phyloP scores from a whole-genome alignment of 2,797 vertebrate genomes.

The Muscicapa comitata region DNA sequence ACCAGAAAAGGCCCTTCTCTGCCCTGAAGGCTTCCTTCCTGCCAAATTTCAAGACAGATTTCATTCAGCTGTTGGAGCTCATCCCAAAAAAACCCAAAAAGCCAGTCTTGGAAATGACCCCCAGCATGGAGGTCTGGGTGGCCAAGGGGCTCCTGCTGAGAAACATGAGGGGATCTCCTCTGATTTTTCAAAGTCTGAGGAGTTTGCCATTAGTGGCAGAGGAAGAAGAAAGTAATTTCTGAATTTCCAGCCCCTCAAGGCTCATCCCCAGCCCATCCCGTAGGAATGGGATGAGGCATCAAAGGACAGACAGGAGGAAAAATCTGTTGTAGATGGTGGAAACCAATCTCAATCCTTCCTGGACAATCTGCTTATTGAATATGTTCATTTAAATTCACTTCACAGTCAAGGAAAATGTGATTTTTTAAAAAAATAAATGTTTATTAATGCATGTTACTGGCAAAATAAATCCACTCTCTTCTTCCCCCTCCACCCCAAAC shows the following conservation, averaged over 20 bases:
- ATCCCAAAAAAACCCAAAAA: neutral
- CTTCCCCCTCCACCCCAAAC: neutral
- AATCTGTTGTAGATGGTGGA: neutral
- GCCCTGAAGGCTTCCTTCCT: neutral
- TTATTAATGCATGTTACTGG: neutral
- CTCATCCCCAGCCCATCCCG: neutral
- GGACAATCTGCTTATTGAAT: neutral
- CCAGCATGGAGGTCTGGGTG: neutral
- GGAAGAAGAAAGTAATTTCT: neutral
- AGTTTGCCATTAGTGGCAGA: neutral
- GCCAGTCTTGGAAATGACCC: neutral
- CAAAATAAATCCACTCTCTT: neutral
- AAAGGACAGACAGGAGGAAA: neutral
- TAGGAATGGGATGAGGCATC: accelerated
- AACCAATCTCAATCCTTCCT: neutral
- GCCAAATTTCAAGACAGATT: neutral
- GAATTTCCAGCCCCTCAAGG: neutral
- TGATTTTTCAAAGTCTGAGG: neutral
- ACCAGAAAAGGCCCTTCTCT: neutral
- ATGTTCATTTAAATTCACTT: conserved; percentile 14
- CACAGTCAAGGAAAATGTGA: conserved; percentile 1
- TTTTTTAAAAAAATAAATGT: neutral
- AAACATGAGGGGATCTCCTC: neutral
- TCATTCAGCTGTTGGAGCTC: neutral
- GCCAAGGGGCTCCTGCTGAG: neutral